These are phyloP conservation scores for Pangasianodon gigas DNA, from an alignment of 2,113 vertebrate genomes.

Conservation along the genomic window DNA sequence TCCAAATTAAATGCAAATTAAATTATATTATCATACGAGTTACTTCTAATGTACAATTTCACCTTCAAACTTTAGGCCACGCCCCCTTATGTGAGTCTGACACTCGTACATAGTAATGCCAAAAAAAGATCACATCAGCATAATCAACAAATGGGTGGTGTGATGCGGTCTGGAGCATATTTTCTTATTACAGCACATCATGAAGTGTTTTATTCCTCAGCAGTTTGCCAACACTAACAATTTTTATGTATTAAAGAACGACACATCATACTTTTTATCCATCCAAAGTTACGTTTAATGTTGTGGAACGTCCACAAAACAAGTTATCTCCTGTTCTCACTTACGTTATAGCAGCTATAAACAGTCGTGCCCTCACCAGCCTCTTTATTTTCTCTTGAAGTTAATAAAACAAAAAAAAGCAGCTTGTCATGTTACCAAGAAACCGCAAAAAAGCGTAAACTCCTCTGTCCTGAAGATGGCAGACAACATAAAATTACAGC, in stretches of 20 bases:
- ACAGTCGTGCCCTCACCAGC: background rate
- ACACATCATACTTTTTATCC: background rate
- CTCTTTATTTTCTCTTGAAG: background rate
- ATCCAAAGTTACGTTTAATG: background rate
- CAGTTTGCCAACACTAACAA: background rate
- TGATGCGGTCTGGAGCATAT: background rate
- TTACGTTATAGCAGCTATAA: background rate
- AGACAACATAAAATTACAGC: no score
- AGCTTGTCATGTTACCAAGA: no score
- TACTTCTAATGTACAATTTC: background rate
- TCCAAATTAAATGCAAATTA: background rate
- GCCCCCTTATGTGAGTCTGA: background rate
- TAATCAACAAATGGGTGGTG: background rate
- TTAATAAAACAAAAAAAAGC: background rate
- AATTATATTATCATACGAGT: background rate
- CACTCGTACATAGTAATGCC: no score
- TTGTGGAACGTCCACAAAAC: background rate
- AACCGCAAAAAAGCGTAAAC: no score
- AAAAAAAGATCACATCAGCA: background rate
- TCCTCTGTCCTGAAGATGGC: no score
- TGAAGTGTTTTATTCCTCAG: background rate
- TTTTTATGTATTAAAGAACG: background rate
- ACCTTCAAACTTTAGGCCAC: background rate
- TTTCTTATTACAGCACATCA: background rate
- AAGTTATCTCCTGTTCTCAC: no score